Conservation (phyloP, 2,888 invertebrate genomes). For the Zonitis immaculata region DNA sequence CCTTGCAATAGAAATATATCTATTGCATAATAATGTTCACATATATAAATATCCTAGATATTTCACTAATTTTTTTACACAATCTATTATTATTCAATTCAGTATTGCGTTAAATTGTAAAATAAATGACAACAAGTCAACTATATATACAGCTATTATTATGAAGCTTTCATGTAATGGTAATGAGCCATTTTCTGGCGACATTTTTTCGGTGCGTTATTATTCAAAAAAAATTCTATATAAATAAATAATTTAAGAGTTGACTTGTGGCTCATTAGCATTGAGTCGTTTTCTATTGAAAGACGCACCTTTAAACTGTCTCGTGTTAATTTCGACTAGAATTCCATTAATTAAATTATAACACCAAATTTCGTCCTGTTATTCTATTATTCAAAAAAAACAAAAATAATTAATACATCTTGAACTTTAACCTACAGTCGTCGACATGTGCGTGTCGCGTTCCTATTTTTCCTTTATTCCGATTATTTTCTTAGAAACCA, state of each 20-base stretch:
- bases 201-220: background rate
- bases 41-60: slow-evolving; percentile 5
- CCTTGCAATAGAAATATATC: slow-evolving; percentile 15
- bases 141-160: no score
- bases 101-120: slow-evolving; percentile 1
- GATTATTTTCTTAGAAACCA: no score
- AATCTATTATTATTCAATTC: background rate
- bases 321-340: slow-evolving; percentile 1
- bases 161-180: background rate
- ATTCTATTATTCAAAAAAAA: no score
- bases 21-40: slow-evolving; percentile 6
- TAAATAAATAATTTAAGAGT: slow-evolving; percentile 4
- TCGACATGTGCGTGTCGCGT: no score
- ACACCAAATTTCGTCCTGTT: background rate
- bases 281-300: background rate
- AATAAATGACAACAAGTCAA: slow-evolving; percentile 4
- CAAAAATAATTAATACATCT: no score
- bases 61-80: background rate
- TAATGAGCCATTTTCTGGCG: slow-evolving; percentile 2
- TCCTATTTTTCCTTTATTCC: no score
- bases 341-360: slow-evolving; percentile 1
- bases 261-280: slow-evolving; percentile 2
- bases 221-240: background rate
- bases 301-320: slow-evolving; percentile 3
- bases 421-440: no score